These are phyloP conservation scores for Zapornia atra DNA, from an alignment of 2,113 vertebrate species.

Conservation along the genomic window DNA sequence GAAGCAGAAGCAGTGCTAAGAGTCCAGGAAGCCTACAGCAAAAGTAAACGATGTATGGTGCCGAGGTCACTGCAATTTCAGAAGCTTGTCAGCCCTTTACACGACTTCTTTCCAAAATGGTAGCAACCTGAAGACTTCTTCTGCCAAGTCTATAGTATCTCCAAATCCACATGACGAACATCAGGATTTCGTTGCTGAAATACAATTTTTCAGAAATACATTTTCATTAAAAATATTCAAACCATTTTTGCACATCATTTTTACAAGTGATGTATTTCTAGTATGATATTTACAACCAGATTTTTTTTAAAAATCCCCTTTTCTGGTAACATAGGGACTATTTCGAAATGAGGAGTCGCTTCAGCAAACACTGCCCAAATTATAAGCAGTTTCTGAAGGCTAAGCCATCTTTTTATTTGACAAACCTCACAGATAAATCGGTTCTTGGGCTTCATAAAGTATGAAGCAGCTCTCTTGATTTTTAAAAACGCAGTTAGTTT, in stretches of 20 bases:
- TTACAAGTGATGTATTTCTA: neutral
- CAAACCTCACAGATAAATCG: neutral
- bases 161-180: conserved; percentile 96
- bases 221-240: neutral
- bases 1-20: conserved; percentile 13
- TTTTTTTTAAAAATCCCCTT: neutral
- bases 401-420: neutral
- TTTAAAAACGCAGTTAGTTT: neutral
- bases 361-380: neutral
- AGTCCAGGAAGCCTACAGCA: conserved; percentile 10
- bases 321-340: neutral
- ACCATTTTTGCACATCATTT: neutral
- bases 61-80: conserved; percentile 14
- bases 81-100: neutral
- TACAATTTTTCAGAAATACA: neutral
- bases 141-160: conserved; percentile 85
- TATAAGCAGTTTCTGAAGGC: neutral
- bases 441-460: neutral
- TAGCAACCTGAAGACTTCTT: neutral
- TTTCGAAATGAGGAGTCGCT: neutral
- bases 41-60: neutral
- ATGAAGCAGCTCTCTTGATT: neutral
- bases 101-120: neutral
- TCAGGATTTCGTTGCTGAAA: conserved; percentile 96
- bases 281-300: neutral